Evolutionary conservation across 2,797 vertebrate species (phyloP).

Genomic region (Oryzias dopingdopingensis): DNA sequence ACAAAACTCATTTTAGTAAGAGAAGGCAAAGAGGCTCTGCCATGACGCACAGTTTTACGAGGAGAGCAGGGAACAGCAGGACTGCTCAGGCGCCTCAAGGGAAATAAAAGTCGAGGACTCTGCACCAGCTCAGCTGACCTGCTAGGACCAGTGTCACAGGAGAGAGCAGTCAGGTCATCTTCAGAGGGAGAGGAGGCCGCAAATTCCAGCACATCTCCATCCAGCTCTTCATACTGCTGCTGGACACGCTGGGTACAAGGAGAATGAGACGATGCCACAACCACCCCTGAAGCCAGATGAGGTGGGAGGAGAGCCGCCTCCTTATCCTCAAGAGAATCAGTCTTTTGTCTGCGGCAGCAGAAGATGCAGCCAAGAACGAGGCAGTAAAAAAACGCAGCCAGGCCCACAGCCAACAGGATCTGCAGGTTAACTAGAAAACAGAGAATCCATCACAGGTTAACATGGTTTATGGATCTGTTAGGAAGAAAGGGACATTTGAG

Average conservation of each 20-base stretch:
- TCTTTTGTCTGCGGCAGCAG: slow-evolving; percentile 72
- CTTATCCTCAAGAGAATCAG: slow-evolving; percentile 43
- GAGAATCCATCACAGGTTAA: not conserved
- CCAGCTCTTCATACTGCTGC: slow-evolving; percentile 79
- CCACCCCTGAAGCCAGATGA: slow-evolving; percentile 45
- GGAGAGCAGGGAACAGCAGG: slow-evolving; percentile 46
- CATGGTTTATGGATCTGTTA: not conserved
- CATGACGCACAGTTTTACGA: slow-evolving; percentile 40
- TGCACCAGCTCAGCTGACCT: slow-evolving; percentile 33
- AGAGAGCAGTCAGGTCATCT: slow-evolving; percentile 58
- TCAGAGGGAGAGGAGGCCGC: slow-evolving; percentile 65
- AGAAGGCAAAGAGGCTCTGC: slow-evolving; percentile 76
- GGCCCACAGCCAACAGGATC: slow-evolving; percentile 78
- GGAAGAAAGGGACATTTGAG: not conserved
- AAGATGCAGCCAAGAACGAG: slow-evolving; percentile 77
- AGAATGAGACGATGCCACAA: slow-evolving; percentile 57
- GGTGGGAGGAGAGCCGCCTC: slow-evolving; percentile 55
- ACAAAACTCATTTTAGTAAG: slow-evolving; percentile 72
- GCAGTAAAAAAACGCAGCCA: slow-evolving; percentile 79
- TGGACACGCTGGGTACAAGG: slow-evolving; percentile 66
- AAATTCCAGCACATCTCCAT: slow-evolving; percentile 72
- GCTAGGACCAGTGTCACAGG: slow-evolving; percentile 43
- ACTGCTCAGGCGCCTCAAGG: slow-evolving; percentile 58
- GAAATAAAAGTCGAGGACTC: slow-evolving; percentile 38
- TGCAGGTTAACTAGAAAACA: slow-evolving; percentile 73